Evolutionary conservation across 2,113 vertebrate genomes (phyloP).

Genomic region (Pseudopodoces humilis): DNA sequence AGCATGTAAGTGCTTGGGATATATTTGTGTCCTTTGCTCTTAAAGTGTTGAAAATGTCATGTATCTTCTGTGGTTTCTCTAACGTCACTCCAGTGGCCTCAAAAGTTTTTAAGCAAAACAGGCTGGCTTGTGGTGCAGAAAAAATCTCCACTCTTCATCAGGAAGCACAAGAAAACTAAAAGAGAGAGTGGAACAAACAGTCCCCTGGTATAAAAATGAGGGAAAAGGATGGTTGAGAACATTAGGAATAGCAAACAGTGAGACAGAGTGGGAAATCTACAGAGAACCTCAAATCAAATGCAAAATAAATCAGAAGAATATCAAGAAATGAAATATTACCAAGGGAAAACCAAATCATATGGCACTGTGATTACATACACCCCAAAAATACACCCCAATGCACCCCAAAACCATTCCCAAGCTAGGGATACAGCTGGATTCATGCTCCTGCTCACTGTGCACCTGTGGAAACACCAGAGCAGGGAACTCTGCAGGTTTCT

Average conservation of each 20-base stretch:
- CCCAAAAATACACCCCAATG: neutral
- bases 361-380: neutral
- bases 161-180: neutral
- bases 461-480: fast-evolving
- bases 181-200: neutral
- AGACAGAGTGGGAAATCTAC: neutral
- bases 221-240: neutral
- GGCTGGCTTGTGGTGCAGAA: neutral
- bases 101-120: neutral
- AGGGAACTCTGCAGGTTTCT: neutral
- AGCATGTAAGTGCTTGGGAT: fast-evolving
- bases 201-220: neutral
- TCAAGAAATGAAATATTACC: neutral
- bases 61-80: neutral
- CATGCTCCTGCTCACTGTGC: neutral
- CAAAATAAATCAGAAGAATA: neutral
- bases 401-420: neutral
- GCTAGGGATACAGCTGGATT: neutral
- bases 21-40: neutral
- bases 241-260: neutral
- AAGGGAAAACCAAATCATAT: neutral
- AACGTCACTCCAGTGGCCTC: neutral
- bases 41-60: neutral
- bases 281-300: neutral
- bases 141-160: neutral